Base-by-base conservation (phyloP, 2,113 vertebrate species). In the Gadus macrocephalus region DNA sequence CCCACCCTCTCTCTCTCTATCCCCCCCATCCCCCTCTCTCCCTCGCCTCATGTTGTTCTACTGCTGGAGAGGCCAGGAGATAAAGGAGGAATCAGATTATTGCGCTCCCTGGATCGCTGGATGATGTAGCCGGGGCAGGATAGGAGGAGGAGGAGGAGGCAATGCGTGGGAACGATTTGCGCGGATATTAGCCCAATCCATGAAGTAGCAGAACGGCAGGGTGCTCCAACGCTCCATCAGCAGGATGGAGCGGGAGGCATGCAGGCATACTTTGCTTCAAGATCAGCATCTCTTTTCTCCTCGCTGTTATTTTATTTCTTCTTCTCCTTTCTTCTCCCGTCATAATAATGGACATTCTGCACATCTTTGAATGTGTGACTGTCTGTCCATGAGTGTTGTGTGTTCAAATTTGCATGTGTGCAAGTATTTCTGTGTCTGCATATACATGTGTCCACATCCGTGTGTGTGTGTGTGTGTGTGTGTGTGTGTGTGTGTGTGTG, bases 161-260 rank as follows among this genome's bases (percentile, higher is more conserved):
- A 68, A 82, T 86, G 88, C 89, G 89, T 91, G 90, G 90, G 90
- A 92, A 92, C 89, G 78, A 91, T 91, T 88, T 92, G 89, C 89
- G 76, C 85, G 63, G 79, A 88, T 85, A 90, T 90, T 90, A 91
- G 89, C 82, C 83, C 80, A 75, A 76, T 89, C 85, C 80, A 84
- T 88, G 90, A 87, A 81, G 83, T 83, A 86, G 83, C 81, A 86
- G 85, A 87, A 87, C 86, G 83, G 82, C 78, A 82, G 74, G 83
- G 82, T 85, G 77, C 85, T 90, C 78, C 56, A 64, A 83, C 86
- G 85, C 87, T 83, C 80, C 72, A 83, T 79, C 64, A 3, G 22
- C 12, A 67, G 68, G 74, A 86, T 83, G 75, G 87, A 88, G 15
- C 88, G 84, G 83, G 74, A 83, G 70, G 74, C 75, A 83, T 81